These are phyloP conservation scores for Steinernema khuongi DNA, from an alignment of 1,140 invertebrate species.

Conservation along the genomic window DNA sequence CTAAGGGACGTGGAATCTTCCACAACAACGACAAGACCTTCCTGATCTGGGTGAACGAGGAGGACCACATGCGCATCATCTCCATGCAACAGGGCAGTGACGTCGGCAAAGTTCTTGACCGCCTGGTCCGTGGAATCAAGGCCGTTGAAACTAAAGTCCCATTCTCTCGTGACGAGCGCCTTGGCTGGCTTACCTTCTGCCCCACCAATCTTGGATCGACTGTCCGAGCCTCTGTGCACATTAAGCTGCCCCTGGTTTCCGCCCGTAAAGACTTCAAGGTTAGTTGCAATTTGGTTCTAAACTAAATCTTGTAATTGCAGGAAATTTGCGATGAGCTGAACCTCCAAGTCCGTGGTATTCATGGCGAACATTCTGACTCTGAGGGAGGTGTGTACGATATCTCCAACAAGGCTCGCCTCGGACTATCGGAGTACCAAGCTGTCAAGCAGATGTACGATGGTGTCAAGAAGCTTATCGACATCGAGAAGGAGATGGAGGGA, in stretches of 20 bases:
- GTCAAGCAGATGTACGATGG: conserved; percentile 49
- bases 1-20: conserved; percentile 87
- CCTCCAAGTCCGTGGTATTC: conserved; percentile 69
- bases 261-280: conserved; percentile 81
- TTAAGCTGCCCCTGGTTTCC: conserved; percentile 86
- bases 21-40: conserved; percentile 93
- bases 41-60: conserved; percentile 74
- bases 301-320: conserved; percentile 66
- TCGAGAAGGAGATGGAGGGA: conserved; percentile 31
- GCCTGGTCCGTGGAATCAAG: conserved; percentile 79
- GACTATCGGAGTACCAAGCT: conserved; percentile 58
- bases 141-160: conserved; percentile 80
- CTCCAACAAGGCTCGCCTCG: conserved; percentile 59
- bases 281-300: conserved; percentile 24
- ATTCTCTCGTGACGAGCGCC: conserved; percentile 83
- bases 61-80: conserved; percentile 70
- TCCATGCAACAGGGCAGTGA: conserved; percentile 94
- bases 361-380: conserved; percentile 59
- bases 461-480: conserved; percentile 35
- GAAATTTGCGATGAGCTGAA: conserved; percentile 77
- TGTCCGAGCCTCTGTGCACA: conserved; percentile 93
- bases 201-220: conserved; percentile 87
- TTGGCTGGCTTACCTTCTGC: conserved; percentile 94
- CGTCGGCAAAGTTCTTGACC: conserved; percentile 73
- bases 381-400: conserved; percentile 72